Base-by-base conservation (phyloP, 2,797 vertebrate species). In the Hydrocynus forskahlii region DNA sequence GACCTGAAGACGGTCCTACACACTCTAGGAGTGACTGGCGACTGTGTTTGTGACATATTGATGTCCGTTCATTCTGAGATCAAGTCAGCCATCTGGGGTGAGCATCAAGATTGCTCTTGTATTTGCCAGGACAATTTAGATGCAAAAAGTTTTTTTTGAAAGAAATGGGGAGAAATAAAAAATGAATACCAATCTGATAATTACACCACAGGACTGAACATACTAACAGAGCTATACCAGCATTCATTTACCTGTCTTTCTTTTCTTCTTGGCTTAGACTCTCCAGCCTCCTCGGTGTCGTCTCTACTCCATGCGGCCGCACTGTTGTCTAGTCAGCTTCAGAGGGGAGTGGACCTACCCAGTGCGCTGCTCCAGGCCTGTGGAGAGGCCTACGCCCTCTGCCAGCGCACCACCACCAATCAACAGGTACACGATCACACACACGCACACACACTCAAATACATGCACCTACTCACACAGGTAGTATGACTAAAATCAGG, bases 1-100 rank as follows among this genome's bases (percentile, higher is more conserved):
- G 97, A 99, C 90, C 82, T 97, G 79, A 99, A 98, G 91, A 93
- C 94, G 40, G 85, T 99, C 38, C 91, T 99, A 59, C 95, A 97
- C 90, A 94, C 94, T 12, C 89, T 95, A 6, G 97, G 98, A 17
- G 91, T 99, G 84, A 92, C 94, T 0, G 97, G 97, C 23, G 95
- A 97, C 38, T 94, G 94, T 35, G 86, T 96, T 81, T 99, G 96
- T 80, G 92, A 97, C 62, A 92, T 95, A 0, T 95, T 99, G 52
- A 83, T 96, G 75, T 89, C 95, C 78, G 90, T 99, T 74, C 97
- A 98, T 81, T 91, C 92, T 66, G 93, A 95, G 86, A 91, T 95
- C 79, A 97, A 94, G 83, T 88, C 85, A 1, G 75, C 90, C 50
- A 81, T 98, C 90, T 91, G 94, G 94, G 97, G 98, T 99, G 79